Percentiles rank a stretch among this genome's conserved stretches.
phyloP scores from a whole-genome alignment of 2,113 vertebrate genomes.

The Entomyzon cyanotis region DNA sequence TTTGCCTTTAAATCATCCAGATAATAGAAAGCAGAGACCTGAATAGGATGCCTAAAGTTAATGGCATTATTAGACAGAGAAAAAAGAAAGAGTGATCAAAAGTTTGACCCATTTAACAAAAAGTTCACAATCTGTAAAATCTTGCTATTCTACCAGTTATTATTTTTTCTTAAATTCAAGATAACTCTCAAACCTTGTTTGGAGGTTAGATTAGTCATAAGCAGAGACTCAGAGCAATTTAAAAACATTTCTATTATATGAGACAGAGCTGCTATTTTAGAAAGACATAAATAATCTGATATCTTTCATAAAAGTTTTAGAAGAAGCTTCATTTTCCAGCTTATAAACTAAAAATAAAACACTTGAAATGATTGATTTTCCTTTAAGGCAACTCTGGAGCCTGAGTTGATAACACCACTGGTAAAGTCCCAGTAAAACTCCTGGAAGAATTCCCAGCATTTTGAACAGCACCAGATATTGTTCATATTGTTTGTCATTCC shows the following conservation, averaged over 20 bases:
- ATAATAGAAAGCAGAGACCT: slow-evolving; percentile 17
- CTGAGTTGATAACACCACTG: background rate
- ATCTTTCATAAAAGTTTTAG: background rate
- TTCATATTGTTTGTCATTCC: background rate
- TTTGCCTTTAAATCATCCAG: slow-evolving; percentile 7
- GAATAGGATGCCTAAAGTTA: slow-evolving; percentile 20
- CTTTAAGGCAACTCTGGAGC: background rate
- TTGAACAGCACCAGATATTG: background rate
- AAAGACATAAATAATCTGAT: background rate
- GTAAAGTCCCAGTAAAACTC: background rate
- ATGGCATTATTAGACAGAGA: background rate
- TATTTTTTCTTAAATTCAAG: background rate
- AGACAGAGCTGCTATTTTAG: slow-evolving; percentile 17
- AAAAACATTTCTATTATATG: background rate
- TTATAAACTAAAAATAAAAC: slow-evolving; percentile 33
- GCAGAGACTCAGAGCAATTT: background rate
- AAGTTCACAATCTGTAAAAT: background rate
- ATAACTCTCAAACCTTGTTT: background rate
- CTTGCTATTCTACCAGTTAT: background rate
- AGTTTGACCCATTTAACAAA: slow-evolving; percentile 3
- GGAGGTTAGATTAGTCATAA: background rate
- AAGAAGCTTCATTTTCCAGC: slow-evolving; percentile 1
- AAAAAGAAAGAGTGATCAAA: background rate
- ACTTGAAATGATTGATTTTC: slow-evolving; percentile 4
- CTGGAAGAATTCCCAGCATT: background rate